These are phyloP conservation scores for Neria commutata DNA, from an alignment of 2,888 invertebrate species.

Conservation along the genomic window DNA sequence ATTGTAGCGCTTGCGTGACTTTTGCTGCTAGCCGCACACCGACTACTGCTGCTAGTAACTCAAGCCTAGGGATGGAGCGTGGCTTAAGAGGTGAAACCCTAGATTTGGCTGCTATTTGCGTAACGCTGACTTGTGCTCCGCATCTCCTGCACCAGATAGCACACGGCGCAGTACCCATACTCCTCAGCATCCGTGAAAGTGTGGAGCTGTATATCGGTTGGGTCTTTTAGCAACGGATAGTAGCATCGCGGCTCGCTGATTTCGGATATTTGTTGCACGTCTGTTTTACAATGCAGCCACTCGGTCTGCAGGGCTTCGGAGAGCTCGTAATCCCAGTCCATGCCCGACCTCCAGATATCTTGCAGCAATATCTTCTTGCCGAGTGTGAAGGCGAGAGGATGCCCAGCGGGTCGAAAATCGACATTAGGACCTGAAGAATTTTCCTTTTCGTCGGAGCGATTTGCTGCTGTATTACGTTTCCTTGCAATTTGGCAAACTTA, in stretches of 20 bases:
- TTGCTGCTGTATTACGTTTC: slow-evolving; percentile 22
- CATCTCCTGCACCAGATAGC: slow-evolving; percentile 12
- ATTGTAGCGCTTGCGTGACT: not conserved
- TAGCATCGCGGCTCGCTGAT: slow-evolving; percentile 27
- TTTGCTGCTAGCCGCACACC: slow-evolving; percentile 16
- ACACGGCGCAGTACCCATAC: slow-evolving; percentile 1
- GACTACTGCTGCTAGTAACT: slow-evolving; percentile 23
- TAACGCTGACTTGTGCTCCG: slow-evolving; percentile 5
- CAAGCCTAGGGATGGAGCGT: slow-evolving; percentile 24
- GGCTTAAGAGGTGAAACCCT: slow-evolving; percentile 26
- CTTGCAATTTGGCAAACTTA: slow-evolving; percentile 22
- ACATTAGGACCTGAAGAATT: slow-evolving; percentile 26
- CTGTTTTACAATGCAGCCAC: slow-evolving; percentile 22
- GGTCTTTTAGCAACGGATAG: slow-evolving; percentile 1
- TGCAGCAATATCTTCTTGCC: slow-evolving; percentile 33
- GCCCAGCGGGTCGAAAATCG: slow-evolving; percentile 31
- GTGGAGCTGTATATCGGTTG: slow-evolving; percentile 15
- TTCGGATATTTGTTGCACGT: slow-evolving; percentile 8
- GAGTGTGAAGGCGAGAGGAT: slow-evolving; percentile 14
- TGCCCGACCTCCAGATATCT: slow-evolving; percentile 26
- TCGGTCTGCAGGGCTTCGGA: slow-evolving; percentile 8
- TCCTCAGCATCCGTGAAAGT: slow-evolving; percentile 15
- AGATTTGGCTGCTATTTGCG: slow-evolving; percentile 16
- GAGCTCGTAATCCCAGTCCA: slow-evolving; percentile 28
- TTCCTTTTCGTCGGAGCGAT: slow-evolving; percentile 28